Percentiles rank a stretch among this genome's conserved stretches.
These are phyloP conservation scores for Agrotis clavis DNA, from an alignment of 2,888 invertebrate genomes.

Conservation along the genomic window DNA sequence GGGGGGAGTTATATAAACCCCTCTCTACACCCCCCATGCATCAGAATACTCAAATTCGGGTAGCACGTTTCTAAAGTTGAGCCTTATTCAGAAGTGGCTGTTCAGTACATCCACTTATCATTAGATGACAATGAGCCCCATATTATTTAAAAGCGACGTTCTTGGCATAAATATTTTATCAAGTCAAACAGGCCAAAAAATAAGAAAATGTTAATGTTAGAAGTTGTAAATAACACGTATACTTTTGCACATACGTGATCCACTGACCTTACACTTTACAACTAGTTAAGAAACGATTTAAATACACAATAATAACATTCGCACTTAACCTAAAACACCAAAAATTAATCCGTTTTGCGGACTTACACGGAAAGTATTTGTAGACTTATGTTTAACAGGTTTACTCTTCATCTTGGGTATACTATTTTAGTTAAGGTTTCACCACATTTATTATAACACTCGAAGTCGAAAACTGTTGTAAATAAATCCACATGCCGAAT, in stretches of 20 bases:
- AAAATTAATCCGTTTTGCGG: neutral
- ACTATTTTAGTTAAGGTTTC: slow-evolving; percentile 27
- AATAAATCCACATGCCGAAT: slow-evolving; percentile 67
- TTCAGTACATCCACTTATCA: too few species aligned
- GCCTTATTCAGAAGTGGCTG: too few species aligned
- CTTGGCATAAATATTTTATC: neutral
- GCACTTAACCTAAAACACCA: slow-evolving; percentile 68
- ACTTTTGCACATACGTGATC: too few species aligned
- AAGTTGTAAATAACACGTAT: too few species aligned
- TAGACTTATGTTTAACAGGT: slow-evolving; percentile 93
- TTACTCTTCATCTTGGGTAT: slow-evolving; percentile 93
- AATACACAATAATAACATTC: slow-evolving; percentile 8
- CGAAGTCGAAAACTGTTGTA: slow-evolving; percentile 50
- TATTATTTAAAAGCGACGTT: neutral
- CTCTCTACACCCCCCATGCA: too few species aligned
- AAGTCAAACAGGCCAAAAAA: neutral
- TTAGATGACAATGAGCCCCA: too few species aligned
- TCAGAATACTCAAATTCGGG: too few species aligned
- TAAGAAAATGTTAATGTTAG: neutral
- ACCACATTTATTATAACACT: slow-evolving; percentile 27
- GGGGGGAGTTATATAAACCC: too few species aligned
- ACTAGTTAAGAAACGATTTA: neutral
- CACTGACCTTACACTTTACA: too few species aligned
- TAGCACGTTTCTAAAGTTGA: too few species aligned
- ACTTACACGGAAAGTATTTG: slow-evolving; percentile 95